Evolutionary conservation across 2,113 vertebrate species (phyloP).

Genomic region (Microcebus jonahi): DNA sequence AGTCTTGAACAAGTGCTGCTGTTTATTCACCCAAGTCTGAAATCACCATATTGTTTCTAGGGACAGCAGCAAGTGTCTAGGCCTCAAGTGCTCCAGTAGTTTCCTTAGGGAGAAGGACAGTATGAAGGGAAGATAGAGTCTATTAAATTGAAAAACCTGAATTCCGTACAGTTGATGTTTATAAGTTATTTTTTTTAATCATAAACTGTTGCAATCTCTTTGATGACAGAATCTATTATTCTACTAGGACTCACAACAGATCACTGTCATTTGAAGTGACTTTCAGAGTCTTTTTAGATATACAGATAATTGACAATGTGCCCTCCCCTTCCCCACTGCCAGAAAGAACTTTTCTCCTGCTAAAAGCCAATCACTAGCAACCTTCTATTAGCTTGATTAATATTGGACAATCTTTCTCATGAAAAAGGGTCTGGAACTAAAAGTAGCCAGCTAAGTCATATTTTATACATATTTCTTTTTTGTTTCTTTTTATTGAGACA

Average conservation of each 20-base stretch:
- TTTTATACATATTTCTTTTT: too few relatives aligned
- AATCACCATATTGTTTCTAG: neutral
- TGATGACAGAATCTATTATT: neutral
- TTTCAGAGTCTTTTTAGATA: neutral
- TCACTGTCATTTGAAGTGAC: neutral
- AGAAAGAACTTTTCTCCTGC: neutral
- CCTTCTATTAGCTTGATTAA: neutral
- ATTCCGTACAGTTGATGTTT: neutral
- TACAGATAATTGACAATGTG: neutral
- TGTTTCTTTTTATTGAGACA: too few relatives aligned
- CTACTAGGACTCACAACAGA: neutral
- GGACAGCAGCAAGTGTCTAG: neutral
- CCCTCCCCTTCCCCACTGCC: neutral
- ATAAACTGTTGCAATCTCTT: neutral
- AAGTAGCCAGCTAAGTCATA: neutral
- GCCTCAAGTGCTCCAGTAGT: neutral
- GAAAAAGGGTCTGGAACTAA: neutral
- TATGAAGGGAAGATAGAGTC: neutral
- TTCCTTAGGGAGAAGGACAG: neutral
- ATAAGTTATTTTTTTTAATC: neutral
- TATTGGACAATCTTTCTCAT: neutral
- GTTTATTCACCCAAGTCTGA: neutral
- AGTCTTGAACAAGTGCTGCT: neutral
- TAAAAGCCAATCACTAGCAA: neutral
- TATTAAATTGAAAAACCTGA: slow-evolving; percentile 39